Base-by-base conservation (phyloP, 2,113 vertebrate species). In the Helogale parvula region DNA sequence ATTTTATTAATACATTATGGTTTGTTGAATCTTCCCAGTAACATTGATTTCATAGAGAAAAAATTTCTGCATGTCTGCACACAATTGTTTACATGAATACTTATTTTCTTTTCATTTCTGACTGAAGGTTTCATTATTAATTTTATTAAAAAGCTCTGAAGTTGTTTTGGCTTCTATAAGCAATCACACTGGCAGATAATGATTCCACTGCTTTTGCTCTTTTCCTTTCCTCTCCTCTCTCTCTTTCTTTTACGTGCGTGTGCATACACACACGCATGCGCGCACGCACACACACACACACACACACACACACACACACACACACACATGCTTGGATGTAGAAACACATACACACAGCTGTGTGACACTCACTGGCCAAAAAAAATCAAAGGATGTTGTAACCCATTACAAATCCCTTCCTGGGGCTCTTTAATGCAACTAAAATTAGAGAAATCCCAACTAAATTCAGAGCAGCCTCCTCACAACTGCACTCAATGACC, bases 381-480 rank as follows among this genome's bases (percentile, higher is more conserved):
- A 72, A 85, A 86, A 84, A 93, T 60, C 71, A 92, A 97, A 94
- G 87, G 80, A 97, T 93, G 71, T 63, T 92, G 68, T 85, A 77
- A 95, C 74, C 47, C 89, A 94, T 88, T 84, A 77, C 65, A 95
- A 90, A 85, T 90, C 66, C 60, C 81, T 93, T 90, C 95, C 94
- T 45, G 81, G 76, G 76, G 54, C 81, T 97, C 85, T 79, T 96
- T n/a, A 66, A 85, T 77, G 60, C 12, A 33, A 85, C 97, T 96
- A 95, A 98, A 97, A 97, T 98, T 96, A 95, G 97, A 97, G 88
- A 95, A 97, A 97, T 84, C 92, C 93, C 90, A 95, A 96, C 71
- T 88, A 96, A 97, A 97, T 86, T 96, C 96, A 25, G 66, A 98
- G 82, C 92, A 96, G n/a, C 63, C 65, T 96, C 84, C 79, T 84